Evolutionary conservation across 1,140 invertebrate genomes (phyloP).

Genomic region (Leptopilina boulardi): DNA sequence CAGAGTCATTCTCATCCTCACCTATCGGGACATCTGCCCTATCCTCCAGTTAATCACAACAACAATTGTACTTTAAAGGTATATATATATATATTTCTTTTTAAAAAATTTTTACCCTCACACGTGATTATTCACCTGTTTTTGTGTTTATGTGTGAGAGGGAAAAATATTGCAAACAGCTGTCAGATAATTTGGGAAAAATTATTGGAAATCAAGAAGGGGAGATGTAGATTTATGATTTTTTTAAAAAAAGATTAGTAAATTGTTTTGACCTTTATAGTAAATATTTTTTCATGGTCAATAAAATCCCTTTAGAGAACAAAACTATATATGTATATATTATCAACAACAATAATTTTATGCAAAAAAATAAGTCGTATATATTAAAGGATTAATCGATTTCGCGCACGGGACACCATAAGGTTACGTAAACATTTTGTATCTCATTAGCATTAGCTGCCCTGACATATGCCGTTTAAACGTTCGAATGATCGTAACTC

Average conservation of each 20-base stretch:
- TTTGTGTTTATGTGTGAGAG: too few relatives aligned
- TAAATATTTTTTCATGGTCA: too few relatives aligned
- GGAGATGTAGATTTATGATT: too few relatives aligned
- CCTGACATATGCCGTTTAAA: conserved; percentile 22
- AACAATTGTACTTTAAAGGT: conserved; percentile 76
- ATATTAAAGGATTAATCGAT: background rate
- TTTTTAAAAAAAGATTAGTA: too few relatives aligned
- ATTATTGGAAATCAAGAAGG: background rate
- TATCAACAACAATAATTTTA: too few relatives aligned
- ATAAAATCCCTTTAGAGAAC: too few relatives aligned
- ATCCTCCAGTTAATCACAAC: conserved; percentile 74
- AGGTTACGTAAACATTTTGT: conserved; percentile 21
- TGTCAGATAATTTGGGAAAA: background rate
- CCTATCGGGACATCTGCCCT: conserved; percentile 69
- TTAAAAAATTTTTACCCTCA: background rate
- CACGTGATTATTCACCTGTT: background rate
- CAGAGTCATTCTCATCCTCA: conserved; percentile 72
- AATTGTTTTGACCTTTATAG: too few relatives aligned
- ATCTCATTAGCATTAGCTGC: conserved; percentile 23
- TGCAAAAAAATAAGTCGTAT: too few relatives aligned
- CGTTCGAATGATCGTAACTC: conserved; percentile 20
- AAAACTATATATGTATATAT: too few relatives aligned
- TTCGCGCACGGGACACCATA: conserved; percentile 12
- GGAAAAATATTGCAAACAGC: too few relatives aligned
- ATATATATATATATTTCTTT: background rate